Evolutionary conservation across 2,113 vertebrate genomes (phyloP).

Genomic region (Tringa solitaria): DNA sequence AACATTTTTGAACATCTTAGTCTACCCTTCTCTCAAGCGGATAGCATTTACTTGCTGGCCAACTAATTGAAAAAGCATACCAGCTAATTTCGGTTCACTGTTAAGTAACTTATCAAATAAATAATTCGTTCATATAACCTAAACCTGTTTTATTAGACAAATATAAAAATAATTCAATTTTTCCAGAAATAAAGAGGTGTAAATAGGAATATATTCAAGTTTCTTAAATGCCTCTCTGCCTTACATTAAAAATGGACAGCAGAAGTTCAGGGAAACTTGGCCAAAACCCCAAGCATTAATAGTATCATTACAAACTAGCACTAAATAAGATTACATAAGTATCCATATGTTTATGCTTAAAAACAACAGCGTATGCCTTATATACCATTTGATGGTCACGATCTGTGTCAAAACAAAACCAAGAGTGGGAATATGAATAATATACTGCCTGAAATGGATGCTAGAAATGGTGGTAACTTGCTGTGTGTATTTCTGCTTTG

Average conservation of each 20-base stretch:
- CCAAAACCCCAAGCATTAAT: neutral
- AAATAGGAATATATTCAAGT: neutral
- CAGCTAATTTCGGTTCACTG: neutral
- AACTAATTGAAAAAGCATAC: neutral
- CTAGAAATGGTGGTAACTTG: neutral
- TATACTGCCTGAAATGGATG: neutral
- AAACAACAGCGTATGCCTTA: slow-evolving; percentile 38
- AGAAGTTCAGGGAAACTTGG: slow-evolving; percentile 3
- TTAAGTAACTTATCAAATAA: neutral
- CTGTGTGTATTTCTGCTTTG: neutral
- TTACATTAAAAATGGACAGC: slow-evolving; percentile 9
- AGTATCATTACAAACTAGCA: neutral
- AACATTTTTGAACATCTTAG: neutral
- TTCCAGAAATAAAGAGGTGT: neutral
- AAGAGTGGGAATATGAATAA: slow-evolving; percentile 15
- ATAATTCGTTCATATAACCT: neutral
- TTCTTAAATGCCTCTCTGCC: neutral
- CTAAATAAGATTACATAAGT: slow-evolving; percentile 37
- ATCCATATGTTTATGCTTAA: slow-evolving; percentile 37
- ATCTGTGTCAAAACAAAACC: slow-evolving; percentile 52
- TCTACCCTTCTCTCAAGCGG: neutral
- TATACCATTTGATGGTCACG: slow-evolving; percentile 22
- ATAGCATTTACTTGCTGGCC: neutral
- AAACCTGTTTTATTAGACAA: neutral
- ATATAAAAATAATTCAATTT: neutral